These are phyloP conservation scores for Zaprionus kolodkinae DNA, from an alignment of 1,140 invertebrate species.

Conservation along the genomic window DNA sequence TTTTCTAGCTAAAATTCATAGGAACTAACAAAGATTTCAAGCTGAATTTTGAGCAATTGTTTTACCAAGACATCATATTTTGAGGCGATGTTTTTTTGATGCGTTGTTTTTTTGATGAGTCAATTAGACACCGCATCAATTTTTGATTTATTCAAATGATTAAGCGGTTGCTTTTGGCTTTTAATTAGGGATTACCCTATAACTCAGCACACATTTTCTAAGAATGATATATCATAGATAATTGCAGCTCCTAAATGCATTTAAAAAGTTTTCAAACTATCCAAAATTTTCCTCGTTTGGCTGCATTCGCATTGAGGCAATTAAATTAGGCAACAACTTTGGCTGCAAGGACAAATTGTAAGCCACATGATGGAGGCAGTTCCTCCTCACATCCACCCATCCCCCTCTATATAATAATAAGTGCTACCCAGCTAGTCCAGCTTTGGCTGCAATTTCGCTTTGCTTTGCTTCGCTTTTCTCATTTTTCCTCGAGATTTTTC, in stretches of 20 bases:
- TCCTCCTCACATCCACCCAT: not conserved
- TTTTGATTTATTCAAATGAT: too few species aligned
- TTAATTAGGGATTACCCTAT: too few species aligned
- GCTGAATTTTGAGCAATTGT: too few species aligned
- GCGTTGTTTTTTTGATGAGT: too few species aligned
- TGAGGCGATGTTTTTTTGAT: too few species aligned
- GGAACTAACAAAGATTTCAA: too few species aligned
- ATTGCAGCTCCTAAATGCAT: not conserved
- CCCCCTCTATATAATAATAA: not conserved
- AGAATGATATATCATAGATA: not conserved
- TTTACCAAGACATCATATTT: too few species aligned
- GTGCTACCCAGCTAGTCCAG: conserved; percentile 3
- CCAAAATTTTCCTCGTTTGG: too few species aligned
- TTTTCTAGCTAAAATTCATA: too few species aligned
- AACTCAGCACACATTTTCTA: too few species aligned
- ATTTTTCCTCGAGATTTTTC: conserved; percentile 8
- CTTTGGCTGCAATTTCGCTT: conserved; percentile 31
- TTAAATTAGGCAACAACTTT: not conserved
- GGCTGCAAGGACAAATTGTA: not conserved
- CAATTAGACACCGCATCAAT: too few species aligned
- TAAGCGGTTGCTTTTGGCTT: too few species aligned
- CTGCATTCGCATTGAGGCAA: not conserved
- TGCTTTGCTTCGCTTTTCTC: not conserved
- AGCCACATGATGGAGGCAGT: not conserved
- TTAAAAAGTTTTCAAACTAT: not conserved